Base-by-base conservation (phyloP, 2,797 vertebrate genomes). In the Cynopterus sphinx region DNA sequence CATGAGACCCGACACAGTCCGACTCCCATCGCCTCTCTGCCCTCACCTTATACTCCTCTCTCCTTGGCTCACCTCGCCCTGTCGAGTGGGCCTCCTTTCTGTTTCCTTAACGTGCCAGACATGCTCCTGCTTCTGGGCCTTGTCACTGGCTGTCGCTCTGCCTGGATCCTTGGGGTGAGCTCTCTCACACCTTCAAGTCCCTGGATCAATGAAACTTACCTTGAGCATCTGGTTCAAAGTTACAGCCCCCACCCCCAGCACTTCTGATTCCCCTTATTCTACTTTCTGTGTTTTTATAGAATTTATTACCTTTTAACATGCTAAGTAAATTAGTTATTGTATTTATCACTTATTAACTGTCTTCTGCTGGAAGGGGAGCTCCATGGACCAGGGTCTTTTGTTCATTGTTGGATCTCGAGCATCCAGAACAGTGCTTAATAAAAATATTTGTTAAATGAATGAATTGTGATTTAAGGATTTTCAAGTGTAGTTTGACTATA, bases 371-470 rank as follows among this genome's bases (percentile, higher is more conserved):
- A 77, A 70, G 12, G 36, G 51, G 68, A 90, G 36, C 19, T 81
- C 33, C 33, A n/a, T 8, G 59, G 16, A 49, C 31, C 19, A 78
- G 26, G 15, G 24, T 59, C 17, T 87, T 89, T 91, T 78, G 49
- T 63, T 95, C 15, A 39, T 41, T 63, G 43, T 46, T 85, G 67
- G 13, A 81, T 79, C 31, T 94, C 13, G 90, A 83, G 39, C 17
- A 77, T 77, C 28, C 33, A 65, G 55, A 71, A n/a, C 43, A 63
- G 31, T 49, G 13, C 28, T 87, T 33, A 36, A 87, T 68, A 19
- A 84, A 19, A 84, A 73, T 49, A 83, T 28, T 91, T 91, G 59
- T 3, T 74, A 28, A 91, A 74, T 79, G 59, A 93, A 61, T 84
- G 46, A 88, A 79, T 68, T 78, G 31, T 63, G 59, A 15, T 31